Base-by-base conservation (phyloP, 1,140 invertebrate genomes). In the Ridgeia piscesae region DNA sequence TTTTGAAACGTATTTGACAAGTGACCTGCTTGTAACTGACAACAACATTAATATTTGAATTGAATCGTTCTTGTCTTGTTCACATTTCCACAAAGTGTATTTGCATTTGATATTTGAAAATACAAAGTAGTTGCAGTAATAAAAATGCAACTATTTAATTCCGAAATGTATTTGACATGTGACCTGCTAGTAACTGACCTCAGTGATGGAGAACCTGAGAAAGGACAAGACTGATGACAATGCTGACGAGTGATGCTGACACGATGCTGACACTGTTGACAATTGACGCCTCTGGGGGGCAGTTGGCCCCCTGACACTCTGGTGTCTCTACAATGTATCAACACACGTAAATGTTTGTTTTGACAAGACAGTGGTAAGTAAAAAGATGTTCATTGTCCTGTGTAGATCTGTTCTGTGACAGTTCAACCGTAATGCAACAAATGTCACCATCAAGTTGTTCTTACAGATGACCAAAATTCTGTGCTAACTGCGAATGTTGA, bases 301-400 rank as follows among this genome's bases (percentile, higher is more conserved):
- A 93, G 91, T 92, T 92, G 91, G 93, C 88, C 21, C 93, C 93
- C 35, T 93, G 93, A 35, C 93, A 93, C 58, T 93, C 93, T 33
- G 93, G 92, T 11, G 93, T 93, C 92, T 93, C 93, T 92, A 91
- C 35, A 92, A 93, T 48, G 34, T 17, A 89, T 89, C 34, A 34
- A 33, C 4, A 14, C 14, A 14, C 14, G 33, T 33, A 42, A 42
- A 42, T 42, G 42, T 42, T 42, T 42, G 42, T 42, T 42, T 42
- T 6, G 42, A 4, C 42, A 4, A 42, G 42, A 42, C 42, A 42
- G 42, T 42, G 42, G 11, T 42, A 42, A 42, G 42, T 6, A 42
- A 42, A 42, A 42, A 42, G 42, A 77, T 77, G 58, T 77, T 31
- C 11, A 77, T 17, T 27, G 58, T 77, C 27, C 58, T 4, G n/a